A percentile compares a stretch with the other conserved stretches of the same genome.
These are phyloP conservation scores for Anoplophora glabripennis DNA, from an alignment of 1,140 invertebrate genomes.

Conservation along the genomic window DNA sequence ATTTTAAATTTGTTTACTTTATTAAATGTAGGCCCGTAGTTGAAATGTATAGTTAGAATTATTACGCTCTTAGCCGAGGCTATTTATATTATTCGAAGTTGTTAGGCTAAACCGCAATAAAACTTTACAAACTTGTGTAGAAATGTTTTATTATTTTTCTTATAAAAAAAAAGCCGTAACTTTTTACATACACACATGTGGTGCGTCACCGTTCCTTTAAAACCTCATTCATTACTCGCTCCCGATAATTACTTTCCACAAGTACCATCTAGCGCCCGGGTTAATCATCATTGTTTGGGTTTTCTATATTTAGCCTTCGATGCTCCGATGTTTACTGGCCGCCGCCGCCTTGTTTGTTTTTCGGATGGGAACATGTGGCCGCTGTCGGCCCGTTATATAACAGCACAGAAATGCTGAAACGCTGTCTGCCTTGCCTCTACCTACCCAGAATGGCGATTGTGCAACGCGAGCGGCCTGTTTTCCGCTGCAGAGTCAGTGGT, in stretches of 20 bases:
- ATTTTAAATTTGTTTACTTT: too few relatives aligned
- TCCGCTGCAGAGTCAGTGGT: neutral
- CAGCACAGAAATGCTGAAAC: conserved; percentile 11
- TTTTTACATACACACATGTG: too few relatives aligned
- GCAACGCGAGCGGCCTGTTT: neutral
- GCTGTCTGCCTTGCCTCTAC: neutral
- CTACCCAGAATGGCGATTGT: neutral
- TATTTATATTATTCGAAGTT: too few relatives aligned
- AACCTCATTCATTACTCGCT: too few relatives aligned
- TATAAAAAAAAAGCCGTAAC: too few relatives aligned
- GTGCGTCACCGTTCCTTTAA: too few relatives aligned
- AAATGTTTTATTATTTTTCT: too few relatives aligned
- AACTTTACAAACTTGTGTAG: too few relatives aligned
- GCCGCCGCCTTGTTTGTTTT: conserved; percentile 9
- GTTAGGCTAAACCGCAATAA: too few relatives aligned
- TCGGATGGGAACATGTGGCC: conserved; percentile 7
- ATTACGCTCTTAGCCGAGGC: too few relatives aligned
- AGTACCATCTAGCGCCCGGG: neutral
- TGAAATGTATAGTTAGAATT: too few relatives aligned
- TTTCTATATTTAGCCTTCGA: conserved; percentile 5
- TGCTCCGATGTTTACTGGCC: conserved; percentile 9
- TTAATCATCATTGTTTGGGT: conserved; percentile 5
- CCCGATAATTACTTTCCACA: neutral
- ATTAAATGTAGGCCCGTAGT: too few relatives aligned
- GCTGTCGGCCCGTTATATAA: conserved; percentile 9